Evolutionary conservation across 92 coral and sea anemone species (phyloP), one percentile per base, ranked within the genome.

Genomic region (Paragorgia papillata): DNA sequence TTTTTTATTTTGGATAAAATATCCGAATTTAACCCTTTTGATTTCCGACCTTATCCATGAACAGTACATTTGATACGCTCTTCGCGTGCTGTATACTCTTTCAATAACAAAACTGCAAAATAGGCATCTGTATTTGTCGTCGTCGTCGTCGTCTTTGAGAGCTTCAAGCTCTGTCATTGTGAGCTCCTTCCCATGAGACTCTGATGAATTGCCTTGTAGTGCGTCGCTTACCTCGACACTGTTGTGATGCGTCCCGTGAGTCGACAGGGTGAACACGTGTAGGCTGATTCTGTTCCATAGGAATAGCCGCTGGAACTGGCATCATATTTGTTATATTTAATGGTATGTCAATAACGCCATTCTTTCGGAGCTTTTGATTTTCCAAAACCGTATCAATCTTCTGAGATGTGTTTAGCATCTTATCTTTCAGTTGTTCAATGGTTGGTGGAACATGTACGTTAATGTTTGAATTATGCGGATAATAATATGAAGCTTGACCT

Each of bases 1-100:
- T 63, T 32, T 63, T 37, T 63, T 26, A 63, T 63, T 32, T 32
- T 63, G 2, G 10, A 8, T n/a, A 63, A 63, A 13, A 21, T 63
- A 7, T 32, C 27, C 34, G 51, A n/a, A n/a, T 63, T 33, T 33
- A 30, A 30, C 12, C 70, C 70, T 63, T 63, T 63, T n/a, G 48
- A 63, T 20, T 63, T 63, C 7, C 1, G 49, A 0, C 70, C 70
- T 32, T n/a, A n/a, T n/a, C n/a, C n/a, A n/a, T n/a, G n/a, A n/a
- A n/a, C 70, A 13, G 70, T 63, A 20, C 44, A 63, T 44, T 63
- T 33, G 21, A 32, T 63, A 19, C 49, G 70, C 70, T 63, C 49
- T 9, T 63, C 70, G 35, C 1, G 22, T 40, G 46, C 25, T 63
- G 70, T 63, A 4, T 2, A 33, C 28, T 33, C 51, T 21, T 63